These are phyloP conservation scores for Parotia lawesii DNA, from an alignment of 2,113 vertebrate species.

Conservation along the genomic window DNA sequence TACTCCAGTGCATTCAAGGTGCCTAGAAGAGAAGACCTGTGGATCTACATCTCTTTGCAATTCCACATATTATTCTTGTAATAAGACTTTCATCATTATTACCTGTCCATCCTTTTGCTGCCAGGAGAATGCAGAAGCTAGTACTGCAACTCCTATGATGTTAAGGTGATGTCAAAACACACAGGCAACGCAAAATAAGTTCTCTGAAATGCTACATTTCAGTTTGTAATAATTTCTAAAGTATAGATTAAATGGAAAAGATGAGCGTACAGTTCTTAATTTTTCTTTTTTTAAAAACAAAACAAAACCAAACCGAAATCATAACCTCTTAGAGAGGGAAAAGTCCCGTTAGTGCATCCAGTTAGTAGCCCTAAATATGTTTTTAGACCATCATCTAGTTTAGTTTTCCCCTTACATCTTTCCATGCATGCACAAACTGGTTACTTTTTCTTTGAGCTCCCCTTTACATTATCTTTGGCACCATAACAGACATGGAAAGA, in stretches of 20 bases:
- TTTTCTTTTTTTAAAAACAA: not conserved
- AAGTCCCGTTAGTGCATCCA: not conserved
- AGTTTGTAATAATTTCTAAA: not conserved
- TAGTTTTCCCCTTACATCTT: not conserved
- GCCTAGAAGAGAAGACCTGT: not conserved
- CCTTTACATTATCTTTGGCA: not conserved
- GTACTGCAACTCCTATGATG: not conserved
- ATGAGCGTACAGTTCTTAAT: not conserved
- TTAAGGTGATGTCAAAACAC: not conserved
- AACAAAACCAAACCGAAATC: not conserved
- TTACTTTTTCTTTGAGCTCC: not conserved
- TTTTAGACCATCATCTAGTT: not conserved
- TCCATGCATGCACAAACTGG: not conserved
- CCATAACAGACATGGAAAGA: not conserved
- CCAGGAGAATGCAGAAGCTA: not conserved
- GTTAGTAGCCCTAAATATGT: not conserved
- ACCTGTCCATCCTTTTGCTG: not conserved
- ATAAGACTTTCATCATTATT: not conserved
- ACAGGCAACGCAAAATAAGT: not conserved
- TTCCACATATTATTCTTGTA: not conserved
- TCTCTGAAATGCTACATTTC: not conserved
- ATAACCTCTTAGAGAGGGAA: not conserved
- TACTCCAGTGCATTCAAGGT: not conserved
- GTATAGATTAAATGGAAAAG: not conserved
- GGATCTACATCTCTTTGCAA: not conserved